phyloP scores from a whole-genome alignment of 2,888 invertebrate species.

The Dynastes grantii region DNA sequence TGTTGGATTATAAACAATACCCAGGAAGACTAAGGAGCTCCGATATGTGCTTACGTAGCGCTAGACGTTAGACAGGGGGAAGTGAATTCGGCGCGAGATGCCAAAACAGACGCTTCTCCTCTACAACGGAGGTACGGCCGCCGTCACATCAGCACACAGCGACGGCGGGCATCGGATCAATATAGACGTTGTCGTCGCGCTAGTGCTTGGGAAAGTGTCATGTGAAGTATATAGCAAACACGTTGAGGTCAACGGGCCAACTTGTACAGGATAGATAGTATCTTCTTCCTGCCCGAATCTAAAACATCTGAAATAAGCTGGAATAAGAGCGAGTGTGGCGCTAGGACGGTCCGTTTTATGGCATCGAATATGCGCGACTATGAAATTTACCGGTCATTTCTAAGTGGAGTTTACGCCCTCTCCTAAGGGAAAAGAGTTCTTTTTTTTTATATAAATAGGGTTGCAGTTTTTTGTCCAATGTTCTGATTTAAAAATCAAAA shows the following conservation, averaged over 20 bases:
- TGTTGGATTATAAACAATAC: too few relatives aligned
- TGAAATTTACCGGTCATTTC: too few relatives aligned
- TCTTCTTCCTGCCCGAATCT: constrained; percentile 47
- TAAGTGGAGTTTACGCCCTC: too few relatives aligned
- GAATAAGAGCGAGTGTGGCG: too few relatives aligned
- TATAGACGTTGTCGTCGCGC: constrained; percentile 58
- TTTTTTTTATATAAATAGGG: too few relatives aligned
- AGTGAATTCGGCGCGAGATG: constrained; percentile 20
- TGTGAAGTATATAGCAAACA: constrained; percentile 64
- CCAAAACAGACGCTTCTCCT: constrained; percentile 56
- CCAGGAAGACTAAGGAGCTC: too few relatives aligned
- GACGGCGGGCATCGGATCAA: constrained; percentile 61
- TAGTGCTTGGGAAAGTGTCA: constrained; percentile 64
- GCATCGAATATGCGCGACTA: too few relatives aligned
- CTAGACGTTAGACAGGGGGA: neutral
- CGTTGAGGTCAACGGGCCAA: constrained; percentile 61
- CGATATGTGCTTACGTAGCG: too few relatives aligned
- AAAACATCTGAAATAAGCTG: neutral
- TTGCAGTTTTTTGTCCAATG: too few relatives aligned
- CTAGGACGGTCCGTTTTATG: too few relatives aligned
- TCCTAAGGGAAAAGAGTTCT: too few relatives aligned
- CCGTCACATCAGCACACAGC: constrained; percentile 52
- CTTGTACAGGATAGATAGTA: constrained; percentile 61
- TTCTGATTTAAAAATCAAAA: too few relatives aligned
- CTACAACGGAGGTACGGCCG: constrained; percentile 47